These are phyloP conservation scores for Thripadectes ignobilis DNA, from an alignment of 2,797 vertebrate species.

Conservation along the genomic window DNA sequence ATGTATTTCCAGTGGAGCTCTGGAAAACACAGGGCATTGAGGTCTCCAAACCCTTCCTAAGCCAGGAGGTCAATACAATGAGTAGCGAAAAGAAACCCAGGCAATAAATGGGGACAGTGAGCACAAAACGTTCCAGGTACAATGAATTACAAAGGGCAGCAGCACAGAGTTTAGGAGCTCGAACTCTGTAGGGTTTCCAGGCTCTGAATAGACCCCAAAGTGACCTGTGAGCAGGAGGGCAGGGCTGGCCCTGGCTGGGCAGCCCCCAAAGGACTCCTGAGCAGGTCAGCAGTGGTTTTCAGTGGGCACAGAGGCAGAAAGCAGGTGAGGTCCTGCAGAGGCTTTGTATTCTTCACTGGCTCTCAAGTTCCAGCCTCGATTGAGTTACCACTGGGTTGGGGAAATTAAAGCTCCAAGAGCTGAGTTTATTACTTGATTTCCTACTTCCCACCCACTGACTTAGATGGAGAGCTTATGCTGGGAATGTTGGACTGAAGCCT, in stretches of 20 bases:
- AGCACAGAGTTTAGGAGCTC: neutral
- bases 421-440: constrained; percentile 26
- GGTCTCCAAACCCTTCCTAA: neutral
- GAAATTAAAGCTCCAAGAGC: constrained; percentile 47
- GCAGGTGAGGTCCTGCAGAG: neutral
- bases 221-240: neutral
- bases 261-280: neutral
- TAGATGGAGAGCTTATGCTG: neutral
- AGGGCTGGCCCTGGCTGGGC: neutral
- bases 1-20: neutral
- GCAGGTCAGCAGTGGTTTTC: neutral
- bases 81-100: neutral
- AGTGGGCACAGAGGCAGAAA: neutral
- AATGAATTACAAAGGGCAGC: neutral
- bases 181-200: neutral
- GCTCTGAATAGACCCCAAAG: too few relatives aligned
- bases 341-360: neutral
- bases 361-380: neutral
- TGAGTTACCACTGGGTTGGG: constrained; percentile 17
- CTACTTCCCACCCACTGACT: neutral
- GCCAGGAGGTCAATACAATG: neutral
- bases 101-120: neutral
- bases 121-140: neutral
- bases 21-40: neutral
- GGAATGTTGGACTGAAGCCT: neutral